Conservation (phyloP, 2,113 vertebrate species). For the Eubucco bourcierii region DNA sequence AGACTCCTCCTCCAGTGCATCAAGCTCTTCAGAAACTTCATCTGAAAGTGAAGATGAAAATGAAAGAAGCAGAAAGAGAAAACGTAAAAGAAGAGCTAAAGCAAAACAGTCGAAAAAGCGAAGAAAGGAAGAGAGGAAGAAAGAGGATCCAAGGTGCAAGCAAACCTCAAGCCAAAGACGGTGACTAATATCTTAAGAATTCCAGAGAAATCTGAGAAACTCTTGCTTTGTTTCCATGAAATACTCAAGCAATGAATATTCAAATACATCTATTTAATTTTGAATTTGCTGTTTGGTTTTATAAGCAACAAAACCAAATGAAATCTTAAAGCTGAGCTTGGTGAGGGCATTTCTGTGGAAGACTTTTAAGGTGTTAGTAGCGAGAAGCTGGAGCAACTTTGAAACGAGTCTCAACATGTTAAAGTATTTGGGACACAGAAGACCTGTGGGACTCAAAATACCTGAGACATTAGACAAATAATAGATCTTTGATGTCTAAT, state of each 20-base stretch:
- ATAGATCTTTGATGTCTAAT: neutral
- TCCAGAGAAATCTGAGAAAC: neutral
- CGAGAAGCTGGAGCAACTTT: neutral
- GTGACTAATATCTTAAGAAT: constrained; percentile 54
- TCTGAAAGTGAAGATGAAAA: constrained; percentile 82
- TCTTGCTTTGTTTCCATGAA: neutral
- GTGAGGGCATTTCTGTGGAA: neutral
- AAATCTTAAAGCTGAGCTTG: neutral
- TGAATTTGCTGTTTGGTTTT: neutral
- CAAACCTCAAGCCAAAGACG: constrained; percentile 59
- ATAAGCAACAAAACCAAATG: no score
- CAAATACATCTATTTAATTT: neutral
- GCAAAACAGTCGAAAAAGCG: constrained; percentile 81
- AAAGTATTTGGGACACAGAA: neutral
- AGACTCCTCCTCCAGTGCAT: constrained; percentile 80
- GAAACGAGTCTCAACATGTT: neutral
- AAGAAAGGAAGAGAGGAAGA: constrained; percentile 75
- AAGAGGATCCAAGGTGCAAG: constrained; percentile 71
- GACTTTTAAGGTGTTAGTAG: neutral
- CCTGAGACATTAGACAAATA: neutral
- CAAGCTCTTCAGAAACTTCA: constrained; percentile 79
- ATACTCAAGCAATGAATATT: neutral
- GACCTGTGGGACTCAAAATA: neutral
- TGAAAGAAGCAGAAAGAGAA: constrained; percentile 78
- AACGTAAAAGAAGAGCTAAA: constrained; percentile 81